These are phyloP conservation scores for Nettapus auritus DNA, from an alignment of 2,113 vertebrate species.

Conservation along the genomic window DNA sequence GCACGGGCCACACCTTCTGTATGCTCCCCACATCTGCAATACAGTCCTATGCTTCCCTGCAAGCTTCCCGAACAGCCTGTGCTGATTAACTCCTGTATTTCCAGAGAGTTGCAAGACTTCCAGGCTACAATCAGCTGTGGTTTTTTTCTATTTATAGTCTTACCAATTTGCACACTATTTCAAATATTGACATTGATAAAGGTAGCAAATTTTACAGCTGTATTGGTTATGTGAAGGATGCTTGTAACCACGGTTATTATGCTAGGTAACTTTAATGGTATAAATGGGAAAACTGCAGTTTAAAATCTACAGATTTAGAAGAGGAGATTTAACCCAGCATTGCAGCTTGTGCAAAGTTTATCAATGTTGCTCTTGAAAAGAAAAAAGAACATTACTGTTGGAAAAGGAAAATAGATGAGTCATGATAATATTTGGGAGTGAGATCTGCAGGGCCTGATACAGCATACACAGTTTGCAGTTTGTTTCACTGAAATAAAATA, in stretches of 20 bases:
- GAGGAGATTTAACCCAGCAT: neutral
- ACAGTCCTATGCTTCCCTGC: slow-evolving; percentile 13
- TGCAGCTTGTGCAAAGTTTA: neutral
- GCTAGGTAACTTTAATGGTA: neutral
- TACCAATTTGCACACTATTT: neutral
- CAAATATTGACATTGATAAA: neutral
- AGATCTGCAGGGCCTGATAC: neutral
- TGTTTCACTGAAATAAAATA: slow-evolving; percentile 34
- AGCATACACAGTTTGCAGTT: neutral
- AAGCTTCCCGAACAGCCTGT: slow-evolving; percentile 16
- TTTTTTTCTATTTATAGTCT: neutral
- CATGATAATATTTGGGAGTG: slow-evolving; percentile 20
- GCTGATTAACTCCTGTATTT: slow-evolving; percentile 69
- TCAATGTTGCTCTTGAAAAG: neutral
- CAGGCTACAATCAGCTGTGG: neutral
- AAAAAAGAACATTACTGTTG: neutral
- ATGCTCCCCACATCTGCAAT: slow-evolving; percentile 53
- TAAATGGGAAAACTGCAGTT: neutral
- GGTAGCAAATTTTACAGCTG: neutral
- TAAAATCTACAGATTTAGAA: neutral
- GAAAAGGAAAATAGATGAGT: slow-evolving; percentile 56
- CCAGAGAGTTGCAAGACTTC: slow-evolving; percentile 10
- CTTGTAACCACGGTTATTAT: neutral
- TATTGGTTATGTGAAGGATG: neutral
- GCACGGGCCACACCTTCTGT: slow-evolving; percentile 59